These are phyloP conservation scores for Cephus nigrinus DNA, from an alignment of 2,888 invertebrate genomes.

Conservation along the genomic window DNA sequence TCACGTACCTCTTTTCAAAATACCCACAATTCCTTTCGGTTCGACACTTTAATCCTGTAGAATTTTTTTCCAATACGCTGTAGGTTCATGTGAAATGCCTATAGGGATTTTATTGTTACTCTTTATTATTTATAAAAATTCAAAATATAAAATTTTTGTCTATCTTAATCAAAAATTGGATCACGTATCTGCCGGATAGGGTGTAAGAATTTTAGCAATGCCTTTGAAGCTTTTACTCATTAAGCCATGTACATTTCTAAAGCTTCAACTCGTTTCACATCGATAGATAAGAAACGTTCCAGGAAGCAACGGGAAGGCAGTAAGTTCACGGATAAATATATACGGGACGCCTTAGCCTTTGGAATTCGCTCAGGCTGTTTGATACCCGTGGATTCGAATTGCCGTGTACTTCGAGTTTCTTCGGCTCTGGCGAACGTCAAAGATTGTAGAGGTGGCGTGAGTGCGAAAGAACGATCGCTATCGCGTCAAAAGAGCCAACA, in stretches of 20 bases:
- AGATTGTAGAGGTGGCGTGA: constrained; percentile 20
- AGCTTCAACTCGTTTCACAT: background rate
- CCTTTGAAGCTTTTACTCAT: background rate
- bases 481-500: background rate
- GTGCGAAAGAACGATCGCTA: background rate
- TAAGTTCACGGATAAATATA: constrained; percentile 40
- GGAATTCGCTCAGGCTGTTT: constrained; percentile 52
- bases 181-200: background rate
- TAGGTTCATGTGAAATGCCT: background rate
- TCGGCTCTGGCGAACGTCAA: constrained; percentile 23
- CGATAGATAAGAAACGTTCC: background rate
- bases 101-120: background rate
- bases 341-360: constrained; percentile 47
- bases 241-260: background rate
- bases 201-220: too few relatives aligned
- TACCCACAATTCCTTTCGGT: background rate
- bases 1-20: background rate
- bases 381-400: constrained; percentile 41
- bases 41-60: background rate
- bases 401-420: constrained; percentile 45
- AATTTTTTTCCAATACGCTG: background rate
- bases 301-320: background rate
- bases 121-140: background rate
- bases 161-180: background rate
- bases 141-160: background rate